phyloP scores from a whole-genome alignment of 2,797 vertebrate genomes.

The Onychomys arenicola region DNA sequence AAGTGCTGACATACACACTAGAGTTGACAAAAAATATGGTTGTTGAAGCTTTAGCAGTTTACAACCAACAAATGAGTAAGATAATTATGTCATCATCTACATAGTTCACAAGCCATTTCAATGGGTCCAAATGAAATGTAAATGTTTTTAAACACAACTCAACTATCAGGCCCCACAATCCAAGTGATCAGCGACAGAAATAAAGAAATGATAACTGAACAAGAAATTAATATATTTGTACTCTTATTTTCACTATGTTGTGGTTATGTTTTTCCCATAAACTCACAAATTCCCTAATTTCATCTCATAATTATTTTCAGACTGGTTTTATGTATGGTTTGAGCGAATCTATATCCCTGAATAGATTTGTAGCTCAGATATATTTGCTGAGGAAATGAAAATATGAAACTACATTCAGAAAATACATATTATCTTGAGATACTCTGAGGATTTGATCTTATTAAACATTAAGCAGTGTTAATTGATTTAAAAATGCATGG shows the following conservation, averaged over 20 bases:
- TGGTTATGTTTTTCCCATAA: constrained; percentile 48
- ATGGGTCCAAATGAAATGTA: constrained; percentile 82
- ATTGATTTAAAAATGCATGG: constrained; percentile 40
- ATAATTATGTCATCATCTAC: constrained; percentile 84
- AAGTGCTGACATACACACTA: constrained; percentile 85
- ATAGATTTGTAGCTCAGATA: background rate
- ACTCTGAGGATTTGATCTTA: background rate
- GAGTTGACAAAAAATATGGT: constrained; percentile 83
- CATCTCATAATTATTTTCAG: background rate
- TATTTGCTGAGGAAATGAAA: constrained; percentile 44
- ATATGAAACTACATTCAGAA: constrained; percentile 2
- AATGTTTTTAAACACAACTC: constrained; percentile 85
- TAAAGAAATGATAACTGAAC: constrained; percentile 44
- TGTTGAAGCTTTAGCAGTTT: constrained; percentile 87
- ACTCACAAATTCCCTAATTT: constrained; percentile 12
- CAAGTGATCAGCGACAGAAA: constrained; percentile 73
- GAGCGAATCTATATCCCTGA: background rate
- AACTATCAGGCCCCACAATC: constrained; percentile 78
- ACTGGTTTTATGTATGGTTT: background rate
- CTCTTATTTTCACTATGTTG: background rate
- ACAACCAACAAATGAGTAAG: constrained; percentile 83
- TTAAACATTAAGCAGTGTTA: constrained; percentile 15
- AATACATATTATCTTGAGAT: background rate
- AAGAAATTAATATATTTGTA: constrained; percentile 45
- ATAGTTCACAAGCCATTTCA: constrained; percentile 82